Evolutionary conservation across 2,888 invertebrate genomes (phyloP).

Genomic region (Heteropelma amictum): DNA sequence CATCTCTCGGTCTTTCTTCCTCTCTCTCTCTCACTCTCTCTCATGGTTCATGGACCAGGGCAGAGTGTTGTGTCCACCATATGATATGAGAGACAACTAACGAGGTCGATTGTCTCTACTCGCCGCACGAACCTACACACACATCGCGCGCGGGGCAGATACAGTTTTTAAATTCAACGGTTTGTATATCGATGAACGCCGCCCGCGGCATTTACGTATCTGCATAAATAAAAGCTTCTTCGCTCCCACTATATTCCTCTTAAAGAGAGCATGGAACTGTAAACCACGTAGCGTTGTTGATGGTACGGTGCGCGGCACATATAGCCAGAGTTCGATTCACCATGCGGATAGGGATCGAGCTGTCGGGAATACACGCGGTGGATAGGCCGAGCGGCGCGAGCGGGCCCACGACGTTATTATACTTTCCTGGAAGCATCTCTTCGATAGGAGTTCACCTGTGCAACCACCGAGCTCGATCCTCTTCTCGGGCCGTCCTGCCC

Average conservation of each 20-base stretch:
- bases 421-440: slow-evolving; percentile 53
- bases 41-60: slow-evolving; percentile 13
- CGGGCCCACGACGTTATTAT: slow-evolving; percentile 53
- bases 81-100: slow-evolving; percentile 39
- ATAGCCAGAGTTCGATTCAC: slow-evolving; percentile 23
- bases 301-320: background rate
- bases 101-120: slow-evolving; percentile 47
- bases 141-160: slow-evolving; percentile 9
- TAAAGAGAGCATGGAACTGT: slow-evolving; percentile 21
- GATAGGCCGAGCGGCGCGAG: no score
- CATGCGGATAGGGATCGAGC: slow-evolving; percentile 53
- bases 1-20: no score
- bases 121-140: slow-evolving; percentile 30
- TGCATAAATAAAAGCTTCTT: slow-evolving; percentile 26
- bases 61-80: background rate
- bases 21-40: no score
- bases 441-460: slow-evolving; percentile 49
- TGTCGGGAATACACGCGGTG: slow-evolving; percentile 48
- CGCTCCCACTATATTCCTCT: slow-evolving; percentile 18
- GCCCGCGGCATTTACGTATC: slow-evolving; percentile 21
- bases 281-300: slow-evolving; percentile 30
- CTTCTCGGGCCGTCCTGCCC: slow-evolving; percentile 33
- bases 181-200: slow-evolving; percentile 1
- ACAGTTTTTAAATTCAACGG: slow-evolving; percentile 27
- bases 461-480: slow-evolving; percentile 26